Evolutionary conservation across 2,113 vertebrate genomes (phyloP).

Genomic region (Dromas ardeola): DNA sequence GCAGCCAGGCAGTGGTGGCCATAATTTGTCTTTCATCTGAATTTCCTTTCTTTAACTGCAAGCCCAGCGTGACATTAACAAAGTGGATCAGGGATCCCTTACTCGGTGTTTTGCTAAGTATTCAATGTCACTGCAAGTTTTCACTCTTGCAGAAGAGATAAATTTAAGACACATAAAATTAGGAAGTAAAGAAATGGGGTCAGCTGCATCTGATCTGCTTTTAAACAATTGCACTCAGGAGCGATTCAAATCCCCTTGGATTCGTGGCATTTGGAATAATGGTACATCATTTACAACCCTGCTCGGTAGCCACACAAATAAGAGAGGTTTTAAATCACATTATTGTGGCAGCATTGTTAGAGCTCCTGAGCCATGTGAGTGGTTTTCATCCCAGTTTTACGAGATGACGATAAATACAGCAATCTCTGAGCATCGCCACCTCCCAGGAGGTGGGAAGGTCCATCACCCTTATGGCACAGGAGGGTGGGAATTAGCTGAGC

Average conservation of each 20-base stretch:
- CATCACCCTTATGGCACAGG: too few relatives aligned
- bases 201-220: background rate
- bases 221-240: background rate
- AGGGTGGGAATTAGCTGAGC: background rate
- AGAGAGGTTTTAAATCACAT: background rate
- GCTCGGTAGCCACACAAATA: background rate
- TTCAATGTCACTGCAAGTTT: background rate
- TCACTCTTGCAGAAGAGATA: background rate
- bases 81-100: background rate
- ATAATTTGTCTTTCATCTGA: background rate
- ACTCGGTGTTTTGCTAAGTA: background rate
- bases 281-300: background rate
- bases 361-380: background rate
- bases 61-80: background rate
- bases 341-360: background rate
- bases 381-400: background rate
- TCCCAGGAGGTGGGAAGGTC: background rate
- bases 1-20: background rate
- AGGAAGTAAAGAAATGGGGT: background rate
- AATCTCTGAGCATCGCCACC: background rate
- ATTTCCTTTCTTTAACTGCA: background rate
- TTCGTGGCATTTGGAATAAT: background rate
- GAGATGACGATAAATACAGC: fast-evolving
- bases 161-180: constrained; percentile 14
- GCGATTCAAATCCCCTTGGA: background rate